These are phyloP conservation scores for Brachypterus glaber DNA, from an alignment of 2,888 invertebrate genomes.

Conservation along the genomic window DNA sequence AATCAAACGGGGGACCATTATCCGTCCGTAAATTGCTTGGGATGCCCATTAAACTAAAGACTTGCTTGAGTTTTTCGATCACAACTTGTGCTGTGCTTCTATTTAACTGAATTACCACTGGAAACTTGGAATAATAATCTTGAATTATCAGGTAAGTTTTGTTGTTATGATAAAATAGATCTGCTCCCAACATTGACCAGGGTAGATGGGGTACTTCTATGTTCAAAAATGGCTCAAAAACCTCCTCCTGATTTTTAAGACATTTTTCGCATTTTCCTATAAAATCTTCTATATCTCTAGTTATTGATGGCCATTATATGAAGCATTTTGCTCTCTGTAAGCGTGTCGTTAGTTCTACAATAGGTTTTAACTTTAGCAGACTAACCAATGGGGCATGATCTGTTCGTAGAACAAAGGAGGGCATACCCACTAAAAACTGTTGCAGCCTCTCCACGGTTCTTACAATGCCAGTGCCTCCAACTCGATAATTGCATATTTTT, in stretches of 20 bases:
- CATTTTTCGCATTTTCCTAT: no score
- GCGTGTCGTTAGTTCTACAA: constrained; percentile 31
- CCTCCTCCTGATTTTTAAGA: no score
- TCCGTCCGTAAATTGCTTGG: constrained; percentile 1
- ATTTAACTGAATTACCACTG: neutral
- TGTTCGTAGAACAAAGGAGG: constrained; percentile 28
- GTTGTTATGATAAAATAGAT: neutral
- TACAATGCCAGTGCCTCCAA: constrained; percentile 32
- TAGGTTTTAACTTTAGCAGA: constrained; percentile 29
- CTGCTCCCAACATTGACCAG: constrained; percentile 3
- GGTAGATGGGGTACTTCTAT: constrained; percentile 1
- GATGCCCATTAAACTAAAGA: neutral
- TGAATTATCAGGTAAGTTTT: constrained; percentile 2
- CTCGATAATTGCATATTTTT: constrained; percentile 32
- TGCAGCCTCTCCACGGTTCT: constrained; percentile 29
- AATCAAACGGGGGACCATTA: constrained; percentile 3
- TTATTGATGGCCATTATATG: constrained; percentile 6
- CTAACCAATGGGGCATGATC: constrained; percentile 35
- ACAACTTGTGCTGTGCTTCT: neutral
- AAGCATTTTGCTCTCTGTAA: constrained; percentile 25
- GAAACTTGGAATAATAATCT: constrained; percentile 2
- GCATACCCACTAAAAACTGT: constrained; percentile 7
- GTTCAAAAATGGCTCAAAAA: neutral
- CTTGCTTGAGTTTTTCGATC: neutral
- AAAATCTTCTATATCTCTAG: no score